phyloP scores from a whole-genome alignment of 2,113 vertebrate species.

The Caloenas nicobarica region DNA sequence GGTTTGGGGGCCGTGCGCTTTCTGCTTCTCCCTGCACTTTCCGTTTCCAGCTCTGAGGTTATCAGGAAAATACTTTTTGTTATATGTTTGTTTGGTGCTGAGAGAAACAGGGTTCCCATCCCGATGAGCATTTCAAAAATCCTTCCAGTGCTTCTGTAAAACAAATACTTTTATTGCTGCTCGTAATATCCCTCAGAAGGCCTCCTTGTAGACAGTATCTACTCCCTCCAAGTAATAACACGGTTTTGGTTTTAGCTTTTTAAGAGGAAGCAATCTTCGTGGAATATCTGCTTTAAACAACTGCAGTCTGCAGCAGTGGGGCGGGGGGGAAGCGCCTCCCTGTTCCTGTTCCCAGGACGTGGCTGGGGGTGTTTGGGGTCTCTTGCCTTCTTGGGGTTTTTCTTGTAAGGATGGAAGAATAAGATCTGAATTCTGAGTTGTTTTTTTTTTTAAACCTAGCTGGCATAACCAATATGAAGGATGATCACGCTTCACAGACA shows the following conservation, averaged over 20 bases:
- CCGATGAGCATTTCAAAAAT: not conserved
- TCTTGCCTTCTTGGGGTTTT: not conserved
- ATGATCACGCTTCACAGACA: accelerated
- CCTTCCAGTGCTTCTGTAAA: not conserved
- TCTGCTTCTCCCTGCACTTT: not conserved
- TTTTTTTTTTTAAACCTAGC: not conserved
- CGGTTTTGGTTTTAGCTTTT: not conserved
- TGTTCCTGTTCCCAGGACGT: accelerated
- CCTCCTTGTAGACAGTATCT: not conserved
- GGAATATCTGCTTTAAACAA: not conserved
- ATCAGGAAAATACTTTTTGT: not conserved
- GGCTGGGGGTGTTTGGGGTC: not conserved
- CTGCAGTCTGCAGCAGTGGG: not conserved
- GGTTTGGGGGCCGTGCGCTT: no score
- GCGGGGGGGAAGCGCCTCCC: accelerated
- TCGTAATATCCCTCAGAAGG: not conserved
- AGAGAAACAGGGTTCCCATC: not conserved
- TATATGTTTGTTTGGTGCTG: not conserved
- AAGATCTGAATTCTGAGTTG: not conserved
- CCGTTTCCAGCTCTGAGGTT: not conserved
- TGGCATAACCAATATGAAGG: not conserved
- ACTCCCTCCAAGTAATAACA: not conserved
- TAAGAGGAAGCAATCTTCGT: not conserved
- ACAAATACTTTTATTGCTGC: not conserved
- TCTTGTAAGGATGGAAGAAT: not conserved